Evolutionary conservation across 2,113 vertebrate genomes (phyloP), one percentile per base, ranked within the genome.

Genomic region (Origma solitaria): DNA sequence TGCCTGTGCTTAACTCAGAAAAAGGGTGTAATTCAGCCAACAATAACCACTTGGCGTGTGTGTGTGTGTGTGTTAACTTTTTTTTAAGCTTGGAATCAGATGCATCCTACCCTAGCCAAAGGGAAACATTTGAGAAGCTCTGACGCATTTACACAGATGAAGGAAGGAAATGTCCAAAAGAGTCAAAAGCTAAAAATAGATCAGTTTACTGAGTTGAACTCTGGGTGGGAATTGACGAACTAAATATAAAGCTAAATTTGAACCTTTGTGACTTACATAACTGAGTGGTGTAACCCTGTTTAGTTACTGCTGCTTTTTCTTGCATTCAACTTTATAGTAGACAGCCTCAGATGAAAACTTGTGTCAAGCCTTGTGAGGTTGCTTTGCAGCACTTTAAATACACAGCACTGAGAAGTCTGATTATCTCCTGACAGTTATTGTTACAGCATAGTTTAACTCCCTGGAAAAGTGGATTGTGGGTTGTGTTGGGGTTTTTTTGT

Each of bases 91-190:
- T 95, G 95, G 94, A 94, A 78, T 95, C 88, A 92, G 86, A 93
- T 93, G 94, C 82, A 90, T 95, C 87, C 85, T 91, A 70, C 75
- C 47, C 60, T 90, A 58, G 84, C 95, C 90, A 91, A 95, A 94
- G 90, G 93, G 79, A 92, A 90, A 86, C 93, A 47, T 95, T 95
- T 95, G 83, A 95, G 95, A 94, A 95, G 90, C 92, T 94, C 92
- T 95, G 96, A 95, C 90, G 93, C 94, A 94, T 87, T 96, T 96
- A 86, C 87, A 66, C 71, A 86, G 94, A 93, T 93, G 87, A 95
- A 96, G 94, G 95, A 97, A 97, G 95, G 92, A 97, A 97, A 88
- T 88, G 88, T 96, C 93, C 95, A 75, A 94, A 97, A 94, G 87
- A 97, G 82, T 93, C 79, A 86, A 95, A 95, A 94, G 84, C 68